These are phyloP conservation scores for Merodon equestris DNA, from an alignment of 2,888 invertebrate species.

Conservation along the genomic window DNA sequence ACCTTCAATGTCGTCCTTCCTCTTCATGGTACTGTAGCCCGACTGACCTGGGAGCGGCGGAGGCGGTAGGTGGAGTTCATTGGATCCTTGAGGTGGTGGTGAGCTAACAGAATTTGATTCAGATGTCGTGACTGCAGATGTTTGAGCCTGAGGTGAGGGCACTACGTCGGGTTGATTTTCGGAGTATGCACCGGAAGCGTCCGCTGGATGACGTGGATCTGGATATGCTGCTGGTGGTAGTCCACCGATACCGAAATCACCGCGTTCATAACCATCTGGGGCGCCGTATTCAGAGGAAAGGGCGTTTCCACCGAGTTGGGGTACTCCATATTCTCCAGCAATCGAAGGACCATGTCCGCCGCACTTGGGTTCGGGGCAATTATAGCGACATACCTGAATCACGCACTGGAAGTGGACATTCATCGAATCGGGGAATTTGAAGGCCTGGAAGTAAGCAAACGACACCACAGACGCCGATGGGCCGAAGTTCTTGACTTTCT, in stretches of 20 bases:
- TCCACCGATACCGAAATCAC: conserved; percentile 87
- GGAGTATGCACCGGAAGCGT: conserved; percentile 89
- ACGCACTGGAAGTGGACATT: conserved; percentile 98
- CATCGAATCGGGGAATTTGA: conserved; percentile 98
- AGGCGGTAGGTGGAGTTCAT: conserved; percentile 88
- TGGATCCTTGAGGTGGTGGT: conserved; percentile 80
- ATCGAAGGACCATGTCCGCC: conserved; percentile 83
- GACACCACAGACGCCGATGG: conserved; percentile 96
- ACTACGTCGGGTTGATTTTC: conserved; percentile 90
- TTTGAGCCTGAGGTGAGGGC: conserved; percentile 90
- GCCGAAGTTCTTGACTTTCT: conserved; percentile 97
- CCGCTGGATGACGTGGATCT: conserved; percentile 92
- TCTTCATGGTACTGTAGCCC: conserved; percentile 90
- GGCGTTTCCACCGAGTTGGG: conserved; percentile 81
- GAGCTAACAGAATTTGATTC: conserved; percentile 81
- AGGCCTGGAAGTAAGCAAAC: conserved; percentile 97
- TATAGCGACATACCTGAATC: conserved; percentile 95
- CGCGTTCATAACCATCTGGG: conserved; percentile 79
- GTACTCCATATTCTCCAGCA: conserved; percentile 83
- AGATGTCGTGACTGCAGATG: conserved; percentile 84
- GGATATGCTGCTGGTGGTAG: conserved; percentile 91
- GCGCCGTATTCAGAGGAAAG: conserved; percentile 84
- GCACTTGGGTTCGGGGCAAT: conserved; percentile 95
- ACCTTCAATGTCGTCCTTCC: conserved; percentile 84
- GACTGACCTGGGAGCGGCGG: conserved; percentile 91